A percentile compares a stretch with the other conserved stretches of the same genome.
These are phyloP conservation scores for Harpalus rufipes DNA, from an alignment of 2,888 invertebrate species.

Conservation along the genomic window DNA sequence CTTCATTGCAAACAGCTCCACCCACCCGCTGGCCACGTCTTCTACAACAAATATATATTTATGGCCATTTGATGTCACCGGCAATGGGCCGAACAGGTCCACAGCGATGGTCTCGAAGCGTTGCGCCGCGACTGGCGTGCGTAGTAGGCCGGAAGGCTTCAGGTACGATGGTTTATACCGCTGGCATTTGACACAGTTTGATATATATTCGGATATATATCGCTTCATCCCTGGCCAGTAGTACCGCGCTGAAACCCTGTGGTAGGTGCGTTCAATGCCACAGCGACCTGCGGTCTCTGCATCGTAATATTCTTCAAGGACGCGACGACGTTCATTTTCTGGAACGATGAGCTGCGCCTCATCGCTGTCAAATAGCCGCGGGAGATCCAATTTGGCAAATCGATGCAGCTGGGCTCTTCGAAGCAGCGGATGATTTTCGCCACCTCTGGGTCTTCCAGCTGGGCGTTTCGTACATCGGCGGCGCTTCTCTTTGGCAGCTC, in stretches of 20 bases:
- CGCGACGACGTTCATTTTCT: constrained; percentile 62
- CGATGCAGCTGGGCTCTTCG: constrained; percentile 33
- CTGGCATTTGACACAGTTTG: constrained; percentile 70
- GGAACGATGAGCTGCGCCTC: constrained; percentile 69
- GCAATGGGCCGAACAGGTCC: constrained; percentile 70
- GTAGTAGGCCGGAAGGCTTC: constrained; percentile 71
- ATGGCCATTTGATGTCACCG: constrained; percentile 38
- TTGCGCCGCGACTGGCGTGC: constrained; percentile 67
- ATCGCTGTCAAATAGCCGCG: constrained; percentile 65
- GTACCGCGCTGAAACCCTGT: too few species aligned
- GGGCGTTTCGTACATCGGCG: constrained; percentile 42
- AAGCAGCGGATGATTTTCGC: constrained; percentile 60
- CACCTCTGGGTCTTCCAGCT: constrained; percentile 67
- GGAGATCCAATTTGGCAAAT: not conserved
- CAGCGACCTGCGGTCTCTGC: too few species aligned
- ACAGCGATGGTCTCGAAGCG: constrained; percentile 71
- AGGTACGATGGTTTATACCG: constrained; percentile 70
- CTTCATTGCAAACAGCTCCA: constrained; percentile 72
- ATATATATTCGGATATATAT: too few species aligned
- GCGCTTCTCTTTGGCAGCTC: not conserved
- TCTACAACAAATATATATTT: constrained; percentile 67
- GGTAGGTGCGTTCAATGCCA: too few species aligned
- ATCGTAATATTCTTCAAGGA: too few species aligned
- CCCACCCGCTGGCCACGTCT: constrained; percentile 69
- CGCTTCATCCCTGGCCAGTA: too few species aligned